Evolutionary conservation across 2,113 vertebrate genomes (phyloP).

Genomic region (Diphyllodes magnificus): DNA sequence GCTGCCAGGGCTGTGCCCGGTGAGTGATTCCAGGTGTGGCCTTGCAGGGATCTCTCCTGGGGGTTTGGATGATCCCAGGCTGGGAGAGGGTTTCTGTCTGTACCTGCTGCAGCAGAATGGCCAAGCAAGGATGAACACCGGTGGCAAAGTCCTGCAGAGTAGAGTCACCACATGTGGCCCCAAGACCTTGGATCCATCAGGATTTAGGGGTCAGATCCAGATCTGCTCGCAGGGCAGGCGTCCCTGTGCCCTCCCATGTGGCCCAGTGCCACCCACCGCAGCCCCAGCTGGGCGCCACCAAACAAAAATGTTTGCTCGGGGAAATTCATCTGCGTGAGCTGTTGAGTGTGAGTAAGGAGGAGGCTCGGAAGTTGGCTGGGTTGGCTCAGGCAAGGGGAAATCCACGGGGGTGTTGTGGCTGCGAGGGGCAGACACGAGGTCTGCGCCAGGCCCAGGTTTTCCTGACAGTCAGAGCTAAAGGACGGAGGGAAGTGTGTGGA

Average conservation of each 20-base stretch:
- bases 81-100: background rate
- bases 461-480: background rate
- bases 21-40: background rate
- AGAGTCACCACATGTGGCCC: rapidly evolving
- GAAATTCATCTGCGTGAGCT: background rate
- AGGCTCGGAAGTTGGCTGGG: background rate
- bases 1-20: background rate
- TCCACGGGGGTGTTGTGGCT: background rate
- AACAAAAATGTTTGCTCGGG: background rate
- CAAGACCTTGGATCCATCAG: rapidly evolving
- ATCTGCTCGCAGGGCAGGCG: rapidly evolving
- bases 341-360: background rate
- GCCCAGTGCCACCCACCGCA: background rate
- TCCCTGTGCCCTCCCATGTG: rapidly evolving
- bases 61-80: rapidly evolving
- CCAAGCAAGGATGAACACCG: background rate
- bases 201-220: background rate
- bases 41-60: background rate
- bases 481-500: rapidly evolving
- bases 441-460: background rate
- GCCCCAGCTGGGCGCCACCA: background rate
- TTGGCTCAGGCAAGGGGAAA: background rate
- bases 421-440: rapidly evolving
- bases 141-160: background rate
- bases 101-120: background rate